A percentile compares a stretch with the other conserved stretches of the same genome.
Evolutionary conservation across 2,113 vertebrate species (phyloP).

Genomic region (Otocyon megalotis): DNA sequence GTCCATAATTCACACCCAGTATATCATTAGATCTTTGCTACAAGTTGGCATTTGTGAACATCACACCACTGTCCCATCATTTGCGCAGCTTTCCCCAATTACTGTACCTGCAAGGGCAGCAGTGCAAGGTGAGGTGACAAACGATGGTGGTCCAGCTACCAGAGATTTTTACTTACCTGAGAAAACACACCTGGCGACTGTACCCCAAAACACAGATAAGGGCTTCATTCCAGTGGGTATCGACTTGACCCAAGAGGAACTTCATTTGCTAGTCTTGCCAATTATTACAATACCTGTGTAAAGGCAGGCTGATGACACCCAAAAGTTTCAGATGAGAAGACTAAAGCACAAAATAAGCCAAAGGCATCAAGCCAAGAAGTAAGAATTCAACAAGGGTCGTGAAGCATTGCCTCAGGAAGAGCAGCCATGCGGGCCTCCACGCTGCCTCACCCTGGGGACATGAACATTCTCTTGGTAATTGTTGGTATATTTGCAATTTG

Average conservation of each 20-base stretch:
- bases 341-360: neutral
- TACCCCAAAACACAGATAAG: neutral
- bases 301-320: neutral
- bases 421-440: neutral
- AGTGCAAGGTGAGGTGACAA: neutral
- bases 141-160: neutral
- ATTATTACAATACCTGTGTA: neutral
- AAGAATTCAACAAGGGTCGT: neutral
- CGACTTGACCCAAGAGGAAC: neutral
- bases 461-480: neutral
- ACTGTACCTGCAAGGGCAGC: conserved; percentile 22
- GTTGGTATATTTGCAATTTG: neutral
- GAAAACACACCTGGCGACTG: conserved; percentile 3
- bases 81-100: conserved; percentile 65
- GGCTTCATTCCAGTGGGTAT: neutral
- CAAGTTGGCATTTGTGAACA: conserved; percentile 64
- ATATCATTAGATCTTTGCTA: conserved; percentile 72
- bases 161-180: conserved; percentile 20
- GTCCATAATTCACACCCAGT: conserved; percentile 81
- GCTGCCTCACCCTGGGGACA: neutral
- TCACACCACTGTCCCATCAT: conserved; percentile 69
- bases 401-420: neutral
- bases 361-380: neutral
- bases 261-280: neutral
- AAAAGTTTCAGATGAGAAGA: neutral